A percentile compares a stretch with the other conserved stretches of the same genome.
Conservation (phyloP, 53 echinoderm and acorn worm genomes). For the Echinometra lucunter region DNA sequence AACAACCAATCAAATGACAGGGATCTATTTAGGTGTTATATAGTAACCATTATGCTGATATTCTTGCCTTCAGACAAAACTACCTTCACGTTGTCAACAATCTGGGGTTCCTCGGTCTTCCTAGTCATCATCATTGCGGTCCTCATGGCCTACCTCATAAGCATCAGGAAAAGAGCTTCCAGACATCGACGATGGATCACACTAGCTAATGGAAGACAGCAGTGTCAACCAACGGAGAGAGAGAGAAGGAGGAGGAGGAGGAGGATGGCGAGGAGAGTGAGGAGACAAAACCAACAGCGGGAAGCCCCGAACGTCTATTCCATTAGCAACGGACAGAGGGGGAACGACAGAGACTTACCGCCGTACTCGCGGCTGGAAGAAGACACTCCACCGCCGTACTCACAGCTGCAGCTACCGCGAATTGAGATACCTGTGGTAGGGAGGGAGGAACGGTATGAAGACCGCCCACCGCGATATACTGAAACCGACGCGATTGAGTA, state of each 20-base stretch:
- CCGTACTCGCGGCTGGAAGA: constrained; percentile 26
- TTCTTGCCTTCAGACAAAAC: background rate
- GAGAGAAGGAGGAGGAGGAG: background rate
- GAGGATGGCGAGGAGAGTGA: background rate
- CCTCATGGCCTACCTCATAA: constrained; percentile 13
- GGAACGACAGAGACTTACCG: constrained; percentile 29
- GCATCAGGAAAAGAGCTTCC: background rate
- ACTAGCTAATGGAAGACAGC: background rate
- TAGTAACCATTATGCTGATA: background rate
- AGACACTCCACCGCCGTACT: constrained; percentile 50
- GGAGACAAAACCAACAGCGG: background rate
- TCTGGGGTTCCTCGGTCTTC: constrained; percentile 18
- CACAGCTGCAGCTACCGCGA: background rate
- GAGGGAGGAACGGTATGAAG: background rate
- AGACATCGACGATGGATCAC: constrained; percentile 37
- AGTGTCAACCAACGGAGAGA: background rate
- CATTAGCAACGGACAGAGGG: constrained; percentile 42
- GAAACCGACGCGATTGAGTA: constrained; percentile 21
- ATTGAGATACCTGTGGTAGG: constrained; percentile 43
- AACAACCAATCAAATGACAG: too few species aligned
- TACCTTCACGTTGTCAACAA: constrained; percentile 1
- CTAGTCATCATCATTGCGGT: background rate
- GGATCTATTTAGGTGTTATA: too few species aligned
- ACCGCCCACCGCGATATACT: background rate
- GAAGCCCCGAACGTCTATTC: background rate